These are phyloP conservation scores for Acrocephalus arundinaceus DNA, from an alignment of 2,113 vertebrate species.

Conservation along the genomic window DNA sequence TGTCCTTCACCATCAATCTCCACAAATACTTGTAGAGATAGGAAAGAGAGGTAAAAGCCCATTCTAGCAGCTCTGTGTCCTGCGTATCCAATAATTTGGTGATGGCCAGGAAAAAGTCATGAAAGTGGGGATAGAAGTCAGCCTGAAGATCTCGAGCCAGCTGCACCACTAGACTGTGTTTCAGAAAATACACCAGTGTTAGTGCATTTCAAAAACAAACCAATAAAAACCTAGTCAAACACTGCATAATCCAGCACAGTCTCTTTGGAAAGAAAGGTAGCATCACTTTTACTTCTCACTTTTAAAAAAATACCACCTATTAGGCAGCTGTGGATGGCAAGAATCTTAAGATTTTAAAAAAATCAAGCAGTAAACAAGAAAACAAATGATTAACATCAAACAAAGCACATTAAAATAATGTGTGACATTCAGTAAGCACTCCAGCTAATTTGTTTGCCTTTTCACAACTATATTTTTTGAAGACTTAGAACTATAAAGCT, in stretches of 20 bases:
- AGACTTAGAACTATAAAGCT: not conserved
- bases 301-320: not conserved
- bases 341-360: not conserved
- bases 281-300: not conserved
- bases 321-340: not conserved
- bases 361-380: not conserved
- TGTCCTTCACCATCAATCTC: slow-evolving; percentile 96
- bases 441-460: not conserved
- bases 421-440: not conserved
- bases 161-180: slow-evolving; percentile 89
- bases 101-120: slow-evolving; percentile 89
- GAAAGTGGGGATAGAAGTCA: slow-evolving; percentile 96
- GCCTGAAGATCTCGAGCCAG: slow-evolving; percentile 94
- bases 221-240: not conserved
- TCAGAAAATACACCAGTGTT: not conserved
- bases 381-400: not conserved
- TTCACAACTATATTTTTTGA: not conserved
- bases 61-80: slow-evolving; percentile 92
- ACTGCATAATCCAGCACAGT: not conserved
- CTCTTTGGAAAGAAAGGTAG: not conserved
- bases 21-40: slow-evolving; percentile 98
- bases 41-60: slow-evolving; percentile 91
- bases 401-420: not conserved
- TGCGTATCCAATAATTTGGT: slow-evolving; percentile 89
- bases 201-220: not conserved